Base-by-base conservation (phyloP, 2,113 vertebrate species). In the Xerus inauris region DNA sequence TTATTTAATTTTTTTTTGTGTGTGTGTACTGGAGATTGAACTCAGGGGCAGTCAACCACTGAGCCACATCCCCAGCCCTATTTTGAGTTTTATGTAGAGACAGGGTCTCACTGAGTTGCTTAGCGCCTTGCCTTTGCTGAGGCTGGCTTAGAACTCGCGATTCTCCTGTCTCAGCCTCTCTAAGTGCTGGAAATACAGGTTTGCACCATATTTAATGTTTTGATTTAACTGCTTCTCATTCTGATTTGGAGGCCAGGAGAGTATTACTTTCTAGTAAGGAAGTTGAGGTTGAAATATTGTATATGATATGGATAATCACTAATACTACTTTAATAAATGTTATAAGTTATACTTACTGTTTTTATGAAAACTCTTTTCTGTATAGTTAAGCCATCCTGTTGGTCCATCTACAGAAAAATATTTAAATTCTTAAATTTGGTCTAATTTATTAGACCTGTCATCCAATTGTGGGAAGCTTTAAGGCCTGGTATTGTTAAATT, bases 341-440 rank as follows among this genome's bases (percentile, higher is more conserved):
- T 87, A 71, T 45, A 93, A 82, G 30, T 35, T 91, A 77, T 6
- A 87, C 7, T 30, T 87, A 65, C 54, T 57, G 54, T 79, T 94
- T 92, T 73, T 38, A 77, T 87, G 45, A 94, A 87, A 87, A 90
- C 13, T 49, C 22, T 88, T 59, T 49, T 89, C 47, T 40, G 3
- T 94, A 6, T 85, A 65, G 38, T 73, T 94, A 89, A 85, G 8
- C 20, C 13, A 47, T 95, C 38, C 54, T 81, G 86, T 42, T 86
- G 67, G 16, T 89, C 40, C 40, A 22, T 80, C 26, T 64, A 62
- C 19, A 89, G 57, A 77, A 79, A 69, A 47, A 14, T 67, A 62
- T 81, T 79, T 86, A 85, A 88, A 77, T 80, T 69, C 42, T 28
- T 89, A 20, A 86, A 95, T 89, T 75, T 80, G 89, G 4, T 90